phyloP scores from a whole-genome alignment of 1,140 invertebrate genomes.

The Papilio dardanus region DNA sequence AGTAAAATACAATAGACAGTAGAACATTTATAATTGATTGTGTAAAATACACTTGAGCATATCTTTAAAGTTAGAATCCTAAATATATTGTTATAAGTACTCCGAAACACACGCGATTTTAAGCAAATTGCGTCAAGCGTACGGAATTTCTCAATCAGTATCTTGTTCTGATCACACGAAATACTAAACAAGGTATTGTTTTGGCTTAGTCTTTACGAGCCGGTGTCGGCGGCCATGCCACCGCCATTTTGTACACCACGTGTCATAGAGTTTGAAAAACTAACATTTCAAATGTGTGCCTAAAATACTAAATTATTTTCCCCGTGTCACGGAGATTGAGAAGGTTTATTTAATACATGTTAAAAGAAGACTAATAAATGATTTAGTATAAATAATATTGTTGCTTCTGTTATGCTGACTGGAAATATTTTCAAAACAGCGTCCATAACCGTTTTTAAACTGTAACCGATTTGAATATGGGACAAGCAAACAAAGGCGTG shows the following conservation, averaged over 20 bases:
- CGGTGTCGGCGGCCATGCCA: background rate
- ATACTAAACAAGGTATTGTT: slow-evolving; percentile 24
- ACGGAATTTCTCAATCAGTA: background rate
- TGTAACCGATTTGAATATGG: background rate
- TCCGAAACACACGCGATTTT: background rate
- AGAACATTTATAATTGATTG: background rate
- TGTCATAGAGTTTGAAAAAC: background rate
- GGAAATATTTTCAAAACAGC: background rate
- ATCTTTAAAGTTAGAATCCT: background rate
- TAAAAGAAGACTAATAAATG: background rate
- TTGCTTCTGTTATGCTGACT: background rate
- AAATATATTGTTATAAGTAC: background rate
- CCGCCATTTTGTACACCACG: background rate
- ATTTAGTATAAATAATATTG: background rate
- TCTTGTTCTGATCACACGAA: background rate
- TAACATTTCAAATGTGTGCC: background rate
- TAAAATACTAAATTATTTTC: background rate
- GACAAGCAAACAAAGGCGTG: background rate
- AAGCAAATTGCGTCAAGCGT: background rate
- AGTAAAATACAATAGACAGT: too few relatives aligned
- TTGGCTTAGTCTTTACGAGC: background rate
- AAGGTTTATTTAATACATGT: too few relatives aligned
- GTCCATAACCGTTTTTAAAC: background rate
- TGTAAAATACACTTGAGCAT: background rate
- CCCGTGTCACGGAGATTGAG: too few relatives aligned